These are phyloP conservation scores for Neodiprion virginianus DNA, from an alignment of 1,140 invertebrate species.

Conservation along the genomic window DNA sequence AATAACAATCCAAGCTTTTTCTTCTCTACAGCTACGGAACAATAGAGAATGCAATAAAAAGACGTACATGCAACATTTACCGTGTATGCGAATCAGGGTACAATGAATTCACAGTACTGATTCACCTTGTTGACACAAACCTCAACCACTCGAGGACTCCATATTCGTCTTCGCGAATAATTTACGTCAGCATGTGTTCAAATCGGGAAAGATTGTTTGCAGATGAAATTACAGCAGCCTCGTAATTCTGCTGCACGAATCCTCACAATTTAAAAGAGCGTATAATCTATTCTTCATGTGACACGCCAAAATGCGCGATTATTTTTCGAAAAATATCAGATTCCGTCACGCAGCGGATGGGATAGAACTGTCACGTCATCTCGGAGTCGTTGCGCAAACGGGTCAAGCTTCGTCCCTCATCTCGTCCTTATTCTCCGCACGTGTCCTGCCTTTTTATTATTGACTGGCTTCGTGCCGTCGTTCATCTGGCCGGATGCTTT, in stretches of 20 bases:
- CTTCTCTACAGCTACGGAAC: too few species aligned
- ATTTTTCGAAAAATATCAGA: background rate
- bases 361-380: conserved; percentile 1
- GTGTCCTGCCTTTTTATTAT: background rate
- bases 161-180: background rate
- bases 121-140: background rate
- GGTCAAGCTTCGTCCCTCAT: background rate
- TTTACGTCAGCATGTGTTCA: too few species aligned
- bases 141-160: background rate
- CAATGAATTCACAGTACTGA: background rate
- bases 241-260: too few species aligned
- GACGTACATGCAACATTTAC: too few species aligned
- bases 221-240: too few species aligned
- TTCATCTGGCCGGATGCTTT: conserved; percentile 3
- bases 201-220: too few species aligned
- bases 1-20: too few species aligned
- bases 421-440: conserved; percentile 1
- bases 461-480: conserved; percentile 4
- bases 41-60: too few species aligned
- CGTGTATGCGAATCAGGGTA: background rate
- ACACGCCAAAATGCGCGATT: too few species aligned
- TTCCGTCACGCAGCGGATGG: background rate
- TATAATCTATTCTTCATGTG: too few species aligned
- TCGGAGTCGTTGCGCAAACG: background rate
- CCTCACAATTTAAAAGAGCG: too few species aligned